Evolutionary conservation across 2,888 invertebrate species (phyloP).

Genomic region (Platyscelio sp.): DNA sequence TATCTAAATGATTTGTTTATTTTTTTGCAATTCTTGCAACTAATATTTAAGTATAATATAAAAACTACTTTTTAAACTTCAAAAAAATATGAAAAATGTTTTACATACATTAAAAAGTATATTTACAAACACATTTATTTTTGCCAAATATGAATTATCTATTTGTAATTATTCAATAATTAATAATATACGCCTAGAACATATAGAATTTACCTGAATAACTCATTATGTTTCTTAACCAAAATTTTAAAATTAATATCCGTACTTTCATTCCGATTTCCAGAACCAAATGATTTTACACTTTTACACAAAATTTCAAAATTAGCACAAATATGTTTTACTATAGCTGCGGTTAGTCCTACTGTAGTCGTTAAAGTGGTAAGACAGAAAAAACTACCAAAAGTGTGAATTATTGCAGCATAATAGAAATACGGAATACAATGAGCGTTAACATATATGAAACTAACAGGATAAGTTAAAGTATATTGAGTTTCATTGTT

Average conservation of each 20-base stretch:
- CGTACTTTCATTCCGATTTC: background rate
- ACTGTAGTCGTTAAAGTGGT: background rate
- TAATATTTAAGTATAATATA: too few species aligned
- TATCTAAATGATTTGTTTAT: too few species aligned
- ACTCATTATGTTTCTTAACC: conserved; percentile 17
- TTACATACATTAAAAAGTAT: too few species aligned
- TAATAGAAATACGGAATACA: background rate
- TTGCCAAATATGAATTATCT: too few species aligned
- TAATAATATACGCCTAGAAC: too few species aligned
- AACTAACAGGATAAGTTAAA: background rate
- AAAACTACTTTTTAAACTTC: too few species aligned
- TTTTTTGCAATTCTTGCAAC: too few species aligned
- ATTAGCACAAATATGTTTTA: conserved; percentile 2
- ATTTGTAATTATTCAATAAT: too few species aligned
- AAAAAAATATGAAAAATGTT: too few species aligned
- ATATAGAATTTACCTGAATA: too few species aligned
- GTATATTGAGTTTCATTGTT: background rate
- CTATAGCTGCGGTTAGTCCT: background rate
- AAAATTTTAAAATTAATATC: background rate
- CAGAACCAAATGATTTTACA: background rate
- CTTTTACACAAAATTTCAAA: conserved; percentile 1
- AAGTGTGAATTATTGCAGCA: background rate
- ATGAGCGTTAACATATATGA: background rate
- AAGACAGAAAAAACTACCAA: background rate
- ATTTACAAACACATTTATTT: too few species aligned